Conservation (phyloP, 1,140 invertebrate genomes). For the Brachionus koreanus region DNA sequence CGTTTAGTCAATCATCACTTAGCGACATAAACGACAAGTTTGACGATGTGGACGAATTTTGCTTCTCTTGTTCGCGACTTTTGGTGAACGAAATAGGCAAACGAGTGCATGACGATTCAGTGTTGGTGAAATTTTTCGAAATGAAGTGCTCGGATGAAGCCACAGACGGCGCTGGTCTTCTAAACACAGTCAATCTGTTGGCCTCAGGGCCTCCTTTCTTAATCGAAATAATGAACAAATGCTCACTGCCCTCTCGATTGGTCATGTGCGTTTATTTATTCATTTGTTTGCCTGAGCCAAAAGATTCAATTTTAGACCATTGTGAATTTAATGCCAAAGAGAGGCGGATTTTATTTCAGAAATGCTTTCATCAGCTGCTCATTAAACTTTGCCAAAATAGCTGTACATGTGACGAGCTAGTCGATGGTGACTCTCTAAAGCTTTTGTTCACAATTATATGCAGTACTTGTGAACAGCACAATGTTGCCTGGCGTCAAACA, state of each 20-base stretch:
- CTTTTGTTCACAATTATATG: conserved; percentile 41
- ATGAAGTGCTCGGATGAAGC: conserved; percentile 8
- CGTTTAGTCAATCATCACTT: conserved; percentile 81
- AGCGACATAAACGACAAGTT: conserved; percentile 92
- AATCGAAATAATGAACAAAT: conserved; percentile 78
- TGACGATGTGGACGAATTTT: conserved; percentile 84
- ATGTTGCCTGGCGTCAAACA: conserved; percentile 22
- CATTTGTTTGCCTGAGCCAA: conserved; percentile 77
- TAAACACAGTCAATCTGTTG: conserved; percentile 41
- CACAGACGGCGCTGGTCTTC: conserved; percentile 13
- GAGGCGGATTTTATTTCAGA: conserved; percentile 83
- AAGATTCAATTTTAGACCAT: conserved; percentile 58
- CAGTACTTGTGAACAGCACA: conserved; percentile 36
- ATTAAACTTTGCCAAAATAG: conserved; percentile 15
- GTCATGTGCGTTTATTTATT: conserved; percentile 98
- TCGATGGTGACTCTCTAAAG: conserved; percentile 12
- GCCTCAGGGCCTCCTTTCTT: conserved; percentile 46
- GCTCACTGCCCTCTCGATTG: conserved; percentile 89
- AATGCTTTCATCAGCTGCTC: conserved; percentile 77
- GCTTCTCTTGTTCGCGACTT: conserved; percentile 51
- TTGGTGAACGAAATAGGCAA: conserved; percentile 43
- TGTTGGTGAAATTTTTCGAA: conserved; percentile 34
- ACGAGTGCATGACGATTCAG: conserved; percentile 21
- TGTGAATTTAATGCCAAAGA: conserved; percentile 81
- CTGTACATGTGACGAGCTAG: conserved; percentile 32